Conservation (phyloP, 2,113 vertebrate genomes). For the Microcebus murinus region DNA sequence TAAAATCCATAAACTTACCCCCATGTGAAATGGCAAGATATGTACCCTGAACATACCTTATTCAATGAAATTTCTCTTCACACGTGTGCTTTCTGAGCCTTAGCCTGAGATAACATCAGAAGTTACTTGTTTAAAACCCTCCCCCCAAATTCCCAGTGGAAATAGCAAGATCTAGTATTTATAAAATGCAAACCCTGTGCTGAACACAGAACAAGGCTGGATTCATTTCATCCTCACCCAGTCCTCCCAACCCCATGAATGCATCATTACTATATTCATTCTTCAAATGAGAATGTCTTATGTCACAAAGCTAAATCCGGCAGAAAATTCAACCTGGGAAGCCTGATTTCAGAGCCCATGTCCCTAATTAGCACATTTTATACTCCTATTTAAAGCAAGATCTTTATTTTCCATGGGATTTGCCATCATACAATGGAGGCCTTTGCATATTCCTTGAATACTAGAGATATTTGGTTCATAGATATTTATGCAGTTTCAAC, state of each 20-base stretch:
- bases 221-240: neutral
- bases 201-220: neutral
- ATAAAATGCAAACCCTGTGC: neutral
- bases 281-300: neutral
- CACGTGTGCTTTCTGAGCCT: neutral
- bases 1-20: neutral
- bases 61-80: neutral
- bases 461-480: neutral
- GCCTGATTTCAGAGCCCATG: neutral
- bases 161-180: neutral
- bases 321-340: neutral
- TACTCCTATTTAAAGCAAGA: neutral
- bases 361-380: neutral
- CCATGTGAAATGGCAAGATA: neutral
- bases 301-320: neutral
- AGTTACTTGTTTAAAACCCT: neutral
- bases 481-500: neutral
- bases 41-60: neutral
- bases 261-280: neutral
- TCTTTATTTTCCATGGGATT: neutral
- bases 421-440: neutral
- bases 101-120: neutral
- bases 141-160: neutral
- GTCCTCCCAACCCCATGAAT: neutral
- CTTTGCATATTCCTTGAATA: neutral